phyloP scores from a whole-genome alignment of 2,888 invertebrate species.

The Halictus quadricinctus region DNA sequence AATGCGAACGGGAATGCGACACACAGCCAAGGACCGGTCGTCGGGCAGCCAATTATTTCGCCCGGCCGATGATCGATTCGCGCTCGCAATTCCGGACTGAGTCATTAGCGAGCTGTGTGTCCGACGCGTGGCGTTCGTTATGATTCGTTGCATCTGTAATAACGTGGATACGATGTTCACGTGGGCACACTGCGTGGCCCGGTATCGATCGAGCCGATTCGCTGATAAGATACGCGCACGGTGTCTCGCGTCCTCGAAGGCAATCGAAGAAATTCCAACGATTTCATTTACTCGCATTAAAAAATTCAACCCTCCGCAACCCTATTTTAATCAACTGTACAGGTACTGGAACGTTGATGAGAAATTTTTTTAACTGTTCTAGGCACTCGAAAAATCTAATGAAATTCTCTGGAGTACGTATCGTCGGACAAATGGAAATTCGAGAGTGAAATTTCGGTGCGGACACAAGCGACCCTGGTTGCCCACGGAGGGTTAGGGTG shows the following conservation, averaged over 20 bases:
- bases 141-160: constrained; percentile 20
- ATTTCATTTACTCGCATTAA: too few relatives aligned
- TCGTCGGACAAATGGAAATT: too few relatives aligned
- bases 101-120: constrained; percentile 48
- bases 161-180: constrained; percentile 31
- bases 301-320: too few relatives aligned
- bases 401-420: too few relatives aligned
- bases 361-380: too few relatives aligned
- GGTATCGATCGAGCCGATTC: constrained; percentile 24
- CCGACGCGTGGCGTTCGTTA: constrained; percentile 39
- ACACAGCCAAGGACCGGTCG: neutral
- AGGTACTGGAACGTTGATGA: too few relatives aligned
- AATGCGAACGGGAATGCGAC: neutral
- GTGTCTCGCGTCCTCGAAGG: neutral
- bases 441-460: too few relatives aligned
- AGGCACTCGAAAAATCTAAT: too few relatives aligned
- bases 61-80: constrained; percentile 52
- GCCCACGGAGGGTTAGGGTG: too few relatives aligned
- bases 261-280: neutral
- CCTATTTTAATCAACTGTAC: too few relatives aligned
- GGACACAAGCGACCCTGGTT: too few relatives aligned
- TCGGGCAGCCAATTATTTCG: constrained; percentile 51
- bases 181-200: neutral
- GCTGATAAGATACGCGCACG: neutral
- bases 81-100: constrained; percentile 36